These are phyloP conservation scores for Thalassaphorura encarpata DNA, from an alignment of 1,140 invertebrate genomes.

Conservation along the genomic window DNA sequence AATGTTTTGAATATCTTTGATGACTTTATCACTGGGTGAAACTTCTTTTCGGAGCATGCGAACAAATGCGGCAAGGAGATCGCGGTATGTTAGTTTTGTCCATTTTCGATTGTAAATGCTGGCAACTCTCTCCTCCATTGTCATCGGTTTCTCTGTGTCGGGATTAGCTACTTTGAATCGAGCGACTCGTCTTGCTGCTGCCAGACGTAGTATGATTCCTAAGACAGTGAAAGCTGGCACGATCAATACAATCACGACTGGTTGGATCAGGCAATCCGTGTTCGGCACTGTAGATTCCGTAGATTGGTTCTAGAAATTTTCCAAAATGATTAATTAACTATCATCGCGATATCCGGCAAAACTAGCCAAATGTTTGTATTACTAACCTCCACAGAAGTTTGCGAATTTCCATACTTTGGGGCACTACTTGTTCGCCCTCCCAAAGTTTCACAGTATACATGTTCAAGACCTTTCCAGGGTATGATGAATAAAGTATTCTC, in stretches of 20 bases:
- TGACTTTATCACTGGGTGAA: not conserved
- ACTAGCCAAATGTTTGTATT: not conserved
- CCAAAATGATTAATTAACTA: not conserved
- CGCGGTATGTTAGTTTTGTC: conserved; percentile 14
- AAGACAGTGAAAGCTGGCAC: conserved; percentile 19
- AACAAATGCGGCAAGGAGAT: conserved; percentile 7
- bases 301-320: not conserved
- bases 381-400: no score
- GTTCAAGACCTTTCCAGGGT: conserved; percentile 19
- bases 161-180: not conserved
- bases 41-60: conserved; percentile 20
- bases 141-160: not conserved
- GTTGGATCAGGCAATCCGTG: conserved; percentile 13
- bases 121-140: conserved; percentile 20
- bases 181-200: conserved; percentile 11
- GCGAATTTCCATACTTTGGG: no score
- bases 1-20: not conserved
- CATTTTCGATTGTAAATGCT: conserved; percentile 24
- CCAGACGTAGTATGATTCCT: conserved; percentile 13
- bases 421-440: no score
- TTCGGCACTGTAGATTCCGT: not conserved
- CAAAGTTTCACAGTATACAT: conserved; percentile 3
- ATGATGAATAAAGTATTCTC: conserved; percentile 25
- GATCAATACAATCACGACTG: conserved; percentile 10
- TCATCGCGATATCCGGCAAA: not conserved